phyloP scores from a whole-genome alignment of 2,113 vertebrate genomes.

The Tauraco erythrolophus region DNA sequence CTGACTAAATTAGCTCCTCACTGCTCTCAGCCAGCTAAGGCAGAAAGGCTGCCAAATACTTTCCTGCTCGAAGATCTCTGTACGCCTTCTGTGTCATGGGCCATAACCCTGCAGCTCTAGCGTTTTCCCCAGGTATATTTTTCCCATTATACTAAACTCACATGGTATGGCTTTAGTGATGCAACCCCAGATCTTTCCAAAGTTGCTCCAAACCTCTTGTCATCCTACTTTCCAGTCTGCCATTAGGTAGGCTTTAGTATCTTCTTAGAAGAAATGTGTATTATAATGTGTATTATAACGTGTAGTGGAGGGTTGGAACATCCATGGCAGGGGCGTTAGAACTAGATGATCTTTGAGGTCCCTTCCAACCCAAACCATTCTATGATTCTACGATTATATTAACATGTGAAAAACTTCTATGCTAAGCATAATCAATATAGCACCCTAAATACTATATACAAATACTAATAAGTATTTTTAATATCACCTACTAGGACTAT shows the following conservation, averaged over 20 bases:
- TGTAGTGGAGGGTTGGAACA: too few relatives aligned
- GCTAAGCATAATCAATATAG: background rate
- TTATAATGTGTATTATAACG: too few relatives aligned
- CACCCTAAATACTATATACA: background rate
- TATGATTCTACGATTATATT: too few relatives aligned
- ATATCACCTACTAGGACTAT: background rate
- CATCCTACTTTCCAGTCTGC: background rate
- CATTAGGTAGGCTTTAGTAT: background rate
- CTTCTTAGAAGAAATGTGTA: background rate
- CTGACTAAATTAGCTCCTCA: conserved; percentile 28
- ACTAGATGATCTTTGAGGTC: too few relatives aligned
- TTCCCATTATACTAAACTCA: background rate
- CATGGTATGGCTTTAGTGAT: background rate
- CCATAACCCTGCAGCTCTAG: background rate
- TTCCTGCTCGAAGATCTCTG: conserved; percentile 17
- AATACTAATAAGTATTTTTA: background rate
- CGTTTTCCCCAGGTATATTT: background rate
- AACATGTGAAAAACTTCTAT: background rate
- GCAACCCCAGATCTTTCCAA: background rate
- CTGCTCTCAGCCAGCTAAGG: background rate
- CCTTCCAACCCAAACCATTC: too few relatives aligned
- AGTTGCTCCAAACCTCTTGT: background rate
- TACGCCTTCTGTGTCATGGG: background rate
- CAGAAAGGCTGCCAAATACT: conserved; percentile 26
- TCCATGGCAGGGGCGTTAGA: too few relatives aligned